Base-by-base conservation (phyloP, 2,797 vertebrate species). In the Chrosomus eos region DNA sequence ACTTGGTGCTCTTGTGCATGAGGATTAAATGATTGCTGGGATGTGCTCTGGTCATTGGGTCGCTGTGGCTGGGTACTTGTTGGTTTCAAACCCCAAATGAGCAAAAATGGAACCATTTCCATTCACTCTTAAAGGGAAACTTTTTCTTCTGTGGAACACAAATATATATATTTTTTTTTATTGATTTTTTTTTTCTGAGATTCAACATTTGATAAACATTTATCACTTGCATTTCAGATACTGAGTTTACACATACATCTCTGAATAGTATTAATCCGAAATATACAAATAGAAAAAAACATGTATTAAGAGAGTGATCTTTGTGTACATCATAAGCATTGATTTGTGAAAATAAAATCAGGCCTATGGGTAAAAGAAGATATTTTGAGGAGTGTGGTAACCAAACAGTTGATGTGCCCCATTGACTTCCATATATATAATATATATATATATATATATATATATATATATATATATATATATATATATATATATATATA, bases 21-120 rank as follows among this genome's bases (percentile, higher is more conserved):
- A 19, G 91, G 88, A 90, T 91, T 88, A 16, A 28, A 28, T 62
- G 60, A 89, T 73, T 80, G 43, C 18, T 80, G 83, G 89, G 80
- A 84, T 81, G 78, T 26, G 40, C 81, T 81, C 67, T 88, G 26
- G 71, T 88, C 67, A 86, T 80, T 81, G 78, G 11, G 48, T 75
- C 26, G 21, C 2, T 36, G 21, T 53, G 80, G 51, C 1, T 13
- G 5, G 51, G 28, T 19, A 14, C 53, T 36, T 58, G 51, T 58
- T 58, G 51, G 51, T 58, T 76, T 55, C 13, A n/a, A 76, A 76
- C 9, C 13, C 7, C 7, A 76, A 60, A 40, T 33, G 4, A 40
- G 23, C 2, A 18, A 67, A 67, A 18, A 10, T 33, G 18, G 0
- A 36, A 67, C 6, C 73, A 58, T n/a, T 38, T 74, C 31, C 6